phyloP scores from a whole-genome alignment of 2,888 invertebrate species.

The Epicampocera succincta region DNA sequence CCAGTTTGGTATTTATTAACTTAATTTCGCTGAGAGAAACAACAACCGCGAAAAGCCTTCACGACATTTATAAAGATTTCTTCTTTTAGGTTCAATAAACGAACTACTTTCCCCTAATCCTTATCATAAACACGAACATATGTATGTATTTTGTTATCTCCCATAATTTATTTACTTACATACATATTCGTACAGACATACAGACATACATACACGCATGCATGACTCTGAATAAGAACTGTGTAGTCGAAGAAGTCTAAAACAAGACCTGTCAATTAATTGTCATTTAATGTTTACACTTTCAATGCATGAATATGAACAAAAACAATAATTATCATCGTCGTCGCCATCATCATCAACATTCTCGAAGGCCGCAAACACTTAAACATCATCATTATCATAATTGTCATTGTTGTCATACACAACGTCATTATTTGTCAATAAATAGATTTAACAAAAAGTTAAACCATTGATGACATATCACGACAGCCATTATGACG shows the following conservation, averaged over 20 bases:
- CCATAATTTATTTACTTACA: too few species aligned
- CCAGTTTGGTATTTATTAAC: too few species aligned
- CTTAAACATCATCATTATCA: conserved; percentile 16
- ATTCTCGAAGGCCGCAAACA: not conserved
- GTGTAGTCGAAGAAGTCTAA: not conserved
- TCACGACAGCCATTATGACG: conserved; percentile 27
- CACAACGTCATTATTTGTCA: conserved; percentile 48
- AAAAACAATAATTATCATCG: not conserved
- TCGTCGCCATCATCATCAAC: not conserved
- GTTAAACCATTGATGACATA: conserved; percentile 34
- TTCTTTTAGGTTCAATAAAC: too few species aligned
- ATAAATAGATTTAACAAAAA: conserved; percentile 40
- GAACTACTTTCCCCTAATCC: too few species aligned
- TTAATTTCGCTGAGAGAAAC: too few species aligned
- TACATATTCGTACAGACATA: too few species aligned
- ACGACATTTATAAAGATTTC: too few species aligned
- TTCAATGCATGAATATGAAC: not conserved
- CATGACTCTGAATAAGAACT: too few species aligned
- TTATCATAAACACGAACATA: too few species aligned
- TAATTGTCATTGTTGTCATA: conserved; percentile 20
- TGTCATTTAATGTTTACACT: conserved; percentile 24
- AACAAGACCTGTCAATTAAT: conserved; percentile 19
- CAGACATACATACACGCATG: too few species aligned
- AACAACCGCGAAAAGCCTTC: too few species aligned
- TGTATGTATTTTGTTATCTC: too few species aligned